Evolutionary conservation across 2,113 vertebrate genomes (phyloP).

Genomic region (Ahaetulla prasina): DNA sequence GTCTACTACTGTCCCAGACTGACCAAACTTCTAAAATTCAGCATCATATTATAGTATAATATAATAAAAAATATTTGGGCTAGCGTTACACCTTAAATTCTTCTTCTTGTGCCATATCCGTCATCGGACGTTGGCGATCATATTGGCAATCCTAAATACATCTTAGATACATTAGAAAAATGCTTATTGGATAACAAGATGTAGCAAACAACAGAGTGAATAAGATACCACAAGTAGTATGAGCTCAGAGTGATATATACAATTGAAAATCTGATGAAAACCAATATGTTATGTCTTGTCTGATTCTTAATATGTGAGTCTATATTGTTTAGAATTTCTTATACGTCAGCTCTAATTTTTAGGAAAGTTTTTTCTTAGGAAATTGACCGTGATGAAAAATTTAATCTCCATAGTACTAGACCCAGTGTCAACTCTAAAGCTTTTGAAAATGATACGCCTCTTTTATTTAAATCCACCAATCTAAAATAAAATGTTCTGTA

Average conservation of each 20-base stretch:
- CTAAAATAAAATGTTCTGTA: not conserved
- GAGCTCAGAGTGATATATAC: constrained; percentile 22
- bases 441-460: not conserved
- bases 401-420: not conserved
- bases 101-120: no score
- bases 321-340: not conserved
- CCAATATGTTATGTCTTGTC: not conserved
- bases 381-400: not conserved
- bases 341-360: not conserved
- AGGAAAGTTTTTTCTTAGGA: not conserved
- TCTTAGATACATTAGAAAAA: not conserved
- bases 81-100: constrained; percentile 35
- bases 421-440: not conserved
- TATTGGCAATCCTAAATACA: no score
- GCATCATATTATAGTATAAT: constrained; percentile 18
- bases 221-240: constrained; percentile 26
- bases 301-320: not conserved
- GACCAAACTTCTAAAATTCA: not conserved
- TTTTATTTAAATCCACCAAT: not conserved
- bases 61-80: constrained; percentile 38
- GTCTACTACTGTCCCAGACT: not conserved
- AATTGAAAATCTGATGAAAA: not conserved
- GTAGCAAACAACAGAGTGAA: constrained; percentile 32
- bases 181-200: constrained; percentile 45
- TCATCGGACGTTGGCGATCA: no score